Percentiles rank a stretch among this genome's conserved stretches.
Conservation (phyloP, 2,888 invertebrate genomes). For the Heliconius sara region DNA sequence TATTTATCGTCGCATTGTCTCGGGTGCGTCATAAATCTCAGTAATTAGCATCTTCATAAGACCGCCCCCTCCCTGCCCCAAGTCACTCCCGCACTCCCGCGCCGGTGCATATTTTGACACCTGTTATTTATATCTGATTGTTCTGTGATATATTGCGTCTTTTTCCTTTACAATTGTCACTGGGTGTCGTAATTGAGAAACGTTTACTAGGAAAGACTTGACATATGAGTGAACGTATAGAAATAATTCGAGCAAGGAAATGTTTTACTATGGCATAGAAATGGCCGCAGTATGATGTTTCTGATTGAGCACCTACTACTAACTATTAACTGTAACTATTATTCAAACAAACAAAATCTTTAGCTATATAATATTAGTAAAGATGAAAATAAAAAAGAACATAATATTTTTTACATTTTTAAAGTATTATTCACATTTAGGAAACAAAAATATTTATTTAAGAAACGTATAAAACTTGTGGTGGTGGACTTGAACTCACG, state of each 20-base stretch:
- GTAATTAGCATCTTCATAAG: constrained; percentile 49
- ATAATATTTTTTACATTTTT: no score
- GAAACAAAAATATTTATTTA: no score
- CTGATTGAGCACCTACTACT: no score
- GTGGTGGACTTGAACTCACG: no score
- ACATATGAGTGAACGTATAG: not conserved
- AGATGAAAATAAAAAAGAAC: not conserved
- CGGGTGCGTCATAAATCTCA: constrained; percentile 48
- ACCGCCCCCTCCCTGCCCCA: not conserved
- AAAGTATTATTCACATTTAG: no score
- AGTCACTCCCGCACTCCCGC: constrained; percentile 25
- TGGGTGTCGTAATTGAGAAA: constrained; percentile 11
- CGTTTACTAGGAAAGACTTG: constrained; percentile 6
- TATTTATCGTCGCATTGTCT: constrained; percentile 53
- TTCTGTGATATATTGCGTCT: constrained; percentile 25
- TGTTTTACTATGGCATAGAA: no score
- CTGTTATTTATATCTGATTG: constrained; percentile 30
- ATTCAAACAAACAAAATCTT: no score
- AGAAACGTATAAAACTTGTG: no score
- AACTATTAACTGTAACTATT: no score
- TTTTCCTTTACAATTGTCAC: constrained; percentile 20
- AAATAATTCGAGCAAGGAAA: not conserved
- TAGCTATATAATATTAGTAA: not conserved
- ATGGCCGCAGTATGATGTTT: no score
- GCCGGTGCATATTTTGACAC: constrained; percentile 31